Percentiles rank a stretch among this genome's conserved stretches.
phyloP scores from a whole-genome alignment of 2,113 vertebrate genomes.

The Bubo blakistoni region DNA sequence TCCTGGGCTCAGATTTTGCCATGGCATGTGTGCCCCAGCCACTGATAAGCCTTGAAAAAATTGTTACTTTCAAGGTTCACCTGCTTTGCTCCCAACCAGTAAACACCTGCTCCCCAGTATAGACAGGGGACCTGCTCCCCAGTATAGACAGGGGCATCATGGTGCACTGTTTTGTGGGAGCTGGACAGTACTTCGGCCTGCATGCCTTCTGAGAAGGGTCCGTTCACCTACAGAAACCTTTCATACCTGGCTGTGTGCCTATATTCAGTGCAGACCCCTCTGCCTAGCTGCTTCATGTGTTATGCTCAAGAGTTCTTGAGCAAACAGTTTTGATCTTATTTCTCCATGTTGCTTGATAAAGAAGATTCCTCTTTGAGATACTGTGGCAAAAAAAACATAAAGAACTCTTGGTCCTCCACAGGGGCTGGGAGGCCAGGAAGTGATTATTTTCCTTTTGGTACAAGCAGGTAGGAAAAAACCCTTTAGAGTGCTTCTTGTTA shows the following conservation, averaged over 20 bases:
- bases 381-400: neutral
- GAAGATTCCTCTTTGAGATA: neutral
- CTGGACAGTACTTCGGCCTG: neutral
- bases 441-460: neutral
- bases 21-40: neutral
- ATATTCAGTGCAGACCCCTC: neutral
- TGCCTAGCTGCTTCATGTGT: neutral
- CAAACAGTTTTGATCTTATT: neutral
- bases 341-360: neutral
- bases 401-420: neutral
- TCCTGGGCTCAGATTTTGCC: conserved; percentile 22
- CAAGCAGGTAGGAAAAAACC: neutral
- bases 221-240: neutral
- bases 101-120: accelerated
- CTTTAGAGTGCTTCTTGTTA: neutral
- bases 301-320: neutral
- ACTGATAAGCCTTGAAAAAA: conserved; percentile 27
- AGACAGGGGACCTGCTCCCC: neutral
- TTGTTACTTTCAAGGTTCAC: neutral
- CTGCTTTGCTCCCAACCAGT: neutral
- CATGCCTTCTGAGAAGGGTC: neutral
- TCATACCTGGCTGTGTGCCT: accelerated
- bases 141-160: accelerated
- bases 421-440: neutral
- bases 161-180: neutral